A percentile compares a stretch with the other conserved stretches of the same genome.
Evolutionary conservation across 2,797 vertebrate genomes (phyloP).

Genomic region (Notoglanidium macrostoma): DNA sequence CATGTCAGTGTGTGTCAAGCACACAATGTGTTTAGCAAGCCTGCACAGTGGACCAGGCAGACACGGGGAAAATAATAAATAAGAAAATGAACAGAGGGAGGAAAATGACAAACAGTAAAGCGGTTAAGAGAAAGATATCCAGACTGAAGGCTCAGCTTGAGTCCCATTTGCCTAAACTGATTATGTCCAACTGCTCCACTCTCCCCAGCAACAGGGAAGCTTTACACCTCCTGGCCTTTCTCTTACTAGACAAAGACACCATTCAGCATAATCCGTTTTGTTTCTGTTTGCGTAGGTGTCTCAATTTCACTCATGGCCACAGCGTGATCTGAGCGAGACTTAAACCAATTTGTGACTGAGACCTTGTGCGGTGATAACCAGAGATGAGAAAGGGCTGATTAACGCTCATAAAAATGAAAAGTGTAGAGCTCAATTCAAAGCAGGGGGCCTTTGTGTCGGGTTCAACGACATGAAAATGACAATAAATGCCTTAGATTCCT

Average conservation of each 20-base stretch:
- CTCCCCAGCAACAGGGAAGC: constrained; percentile 30
- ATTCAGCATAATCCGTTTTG: constrained; percentile 28
- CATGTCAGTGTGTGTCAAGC: neutral
- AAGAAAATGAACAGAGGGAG: constrained; percentile 15
- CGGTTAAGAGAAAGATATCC: constrained; percentile 26
- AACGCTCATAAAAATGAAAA: constrained; percentile 37
- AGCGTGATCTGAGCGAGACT: constrained; percentile 10
- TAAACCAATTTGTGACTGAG: constrained; percentile 13
- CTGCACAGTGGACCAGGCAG: neutral
- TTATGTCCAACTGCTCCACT: constrained; percentile 32
- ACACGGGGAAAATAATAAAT: constrained; percentile 18
- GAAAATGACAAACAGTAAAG: constrained; percentile 38
- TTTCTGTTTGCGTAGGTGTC: constrained; percentile 23
- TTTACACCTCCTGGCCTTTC: constrained; percentile 40
- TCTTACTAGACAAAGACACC: constrained; percentile 39
- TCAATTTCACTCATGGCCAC: constrained; percentile 31
- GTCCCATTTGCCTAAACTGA: constrained; percentile 48
- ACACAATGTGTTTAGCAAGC: neutral
- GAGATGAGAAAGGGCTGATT: constrained; percentile 35
- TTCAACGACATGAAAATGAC: constrained; percentile 17
- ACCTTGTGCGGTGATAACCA: constrained; percentile 1
- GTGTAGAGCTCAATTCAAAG: constrained; percentile 19
- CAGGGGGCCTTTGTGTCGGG: constrained; percentile 38
- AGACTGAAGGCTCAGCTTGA: constrained; percentile 43
- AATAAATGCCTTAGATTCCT: constrained; percentile 42